Evolutionary conservation across 1,140 invertebrate species (phyloP).

Genomic region (Theocolax elegans): DNA sequence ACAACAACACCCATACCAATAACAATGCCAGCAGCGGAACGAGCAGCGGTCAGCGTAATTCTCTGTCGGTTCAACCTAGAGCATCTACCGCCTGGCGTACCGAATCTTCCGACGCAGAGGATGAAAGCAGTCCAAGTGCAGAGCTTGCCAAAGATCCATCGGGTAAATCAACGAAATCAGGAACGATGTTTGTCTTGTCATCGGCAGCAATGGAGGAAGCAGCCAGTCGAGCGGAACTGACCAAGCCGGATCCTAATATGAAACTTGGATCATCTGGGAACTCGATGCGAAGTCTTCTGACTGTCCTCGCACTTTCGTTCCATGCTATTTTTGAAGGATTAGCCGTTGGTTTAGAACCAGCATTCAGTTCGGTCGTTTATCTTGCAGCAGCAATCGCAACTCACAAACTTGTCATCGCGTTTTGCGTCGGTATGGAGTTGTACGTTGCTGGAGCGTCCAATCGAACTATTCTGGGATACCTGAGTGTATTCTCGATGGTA

Average conservation of each 20-base stretch:
- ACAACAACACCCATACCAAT: conserved; percentile 38
- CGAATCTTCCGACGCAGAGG: conserved; percentile 33
- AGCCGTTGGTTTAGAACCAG: conserved; percentile 80
- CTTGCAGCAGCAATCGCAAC: conserved; percentile 79
- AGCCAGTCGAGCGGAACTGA: background rate
- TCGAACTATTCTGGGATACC: conserved; percentile 71
- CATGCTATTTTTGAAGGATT: conserved; percentile 86
- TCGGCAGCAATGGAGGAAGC: background rate
- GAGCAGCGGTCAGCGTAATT: conserved; percentile 41
- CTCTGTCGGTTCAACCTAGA: conserved; percentile 33
- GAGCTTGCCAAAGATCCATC: background rate
- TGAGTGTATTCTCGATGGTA: conserved; percentile 74
- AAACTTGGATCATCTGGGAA: conserved; percentile 44
- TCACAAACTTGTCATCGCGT: conserved; percentile 81
- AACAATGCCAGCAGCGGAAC: conserved; percentile 42
- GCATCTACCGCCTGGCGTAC: conserved; percentile 8
- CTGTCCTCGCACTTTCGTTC: conserved; percentile 81
- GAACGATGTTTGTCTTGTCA: background rate
- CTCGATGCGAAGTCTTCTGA: conserved; percentile 73
- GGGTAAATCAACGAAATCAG: background rate
- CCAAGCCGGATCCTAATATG: background rate
- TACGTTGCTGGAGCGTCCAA: conserved; percentile 74
- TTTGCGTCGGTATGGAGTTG: conserved; percentile 76
- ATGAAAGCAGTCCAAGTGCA: conserved; percentile 47
- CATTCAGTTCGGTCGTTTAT: conserved; percentile 73